These are phyloP conservation scores for Sebastes matsubarae DNA, from an alignment of 2,797 vertebrate species.

Conservation along the genomic window DNA sequence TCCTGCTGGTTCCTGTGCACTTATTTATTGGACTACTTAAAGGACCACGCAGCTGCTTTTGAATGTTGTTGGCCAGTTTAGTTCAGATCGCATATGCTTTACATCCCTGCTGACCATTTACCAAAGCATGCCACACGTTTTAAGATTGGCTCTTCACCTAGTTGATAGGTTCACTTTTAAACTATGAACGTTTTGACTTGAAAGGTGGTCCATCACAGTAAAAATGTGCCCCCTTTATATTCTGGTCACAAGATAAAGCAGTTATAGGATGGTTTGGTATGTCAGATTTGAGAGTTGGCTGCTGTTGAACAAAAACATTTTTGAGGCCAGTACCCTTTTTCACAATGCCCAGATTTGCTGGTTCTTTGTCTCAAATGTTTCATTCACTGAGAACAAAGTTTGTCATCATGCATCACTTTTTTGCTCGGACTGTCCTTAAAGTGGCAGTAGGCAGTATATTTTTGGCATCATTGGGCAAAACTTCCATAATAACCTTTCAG, in stretches of 20 bases:
- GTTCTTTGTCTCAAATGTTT: background rate
- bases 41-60: conserved; percentile 29
- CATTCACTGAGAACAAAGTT: background rate
- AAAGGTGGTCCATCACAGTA: background rate
- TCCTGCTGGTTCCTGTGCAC: conserved; percentile 18
- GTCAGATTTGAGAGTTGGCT: background rate
- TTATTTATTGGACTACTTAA: conserved; percentile 41
- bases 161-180: background rate
- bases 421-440: background rate
- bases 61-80: conserved; percentile 28
- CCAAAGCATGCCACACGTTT: background rate
- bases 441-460: too few species aligned
- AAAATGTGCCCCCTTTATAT: background rate
- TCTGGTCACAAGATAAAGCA: background rate
- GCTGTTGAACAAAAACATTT: background rate
- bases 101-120: conserved; percentile 22
- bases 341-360: background rate
- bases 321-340: background rate
- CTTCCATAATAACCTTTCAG: too few species aligned
- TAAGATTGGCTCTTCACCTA: background rate
- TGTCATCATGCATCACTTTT: background rate
- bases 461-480: too few species aligned
- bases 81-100: conserved; percentile 3
- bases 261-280: background rate
- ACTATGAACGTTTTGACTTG: background rate